Base-by-base conservation (phyloP, 2,888 invertebrate genomes). In the Plebejus melissa region DNA sequence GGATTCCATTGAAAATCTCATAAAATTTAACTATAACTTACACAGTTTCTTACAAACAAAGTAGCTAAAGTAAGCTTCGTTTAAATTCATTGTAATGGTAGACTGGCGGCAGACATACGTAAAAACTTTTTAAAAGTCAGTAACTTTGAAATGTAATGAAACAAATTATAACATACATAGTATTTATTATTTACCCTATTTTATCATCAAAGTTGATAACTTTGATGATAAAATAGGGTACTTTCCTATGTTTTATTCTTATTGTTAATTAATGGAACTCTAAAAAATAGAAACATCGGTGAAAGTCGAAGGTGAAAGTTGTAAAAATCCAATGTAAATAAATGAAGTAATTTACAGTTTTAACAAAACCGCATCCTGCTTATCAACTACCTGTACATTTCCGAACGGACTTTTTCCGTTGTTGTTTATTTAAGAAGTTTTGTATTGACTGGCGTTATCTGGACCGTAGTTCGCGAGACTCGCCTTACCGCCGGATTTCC, bases 361-460 rank as follows among this genome's bases (percentile, higher is more conserved):
- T 32, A 65, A 65, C 22, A 13, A 65, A 65, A 60, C 32, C 65
- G 0, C 32, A 32, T 0, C 65, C 4, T 11, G 32, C 65, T 65
- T 65, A 28, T 28, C 4, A 60, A 28, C 28, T 11, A 28, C 7
- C 22, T 60, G 32, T 65, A 65, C 65, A 65, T 22, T 65, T 36
- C 32, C 32, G 32, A 13, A 65, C 32, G 60, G 65, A 72, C 16
- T 54, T 72, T 71, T 71, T 22, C 57, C 75, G 54, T 5, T 4
- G 58, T 74, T 76, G 69, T 81, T 79, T 78, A 77, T 78, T 77
- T 76, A 69, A 54, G 75, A 78, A 79, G 77, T 78, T 80, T 79
- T 79, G 80, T 81, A 82, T 84, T 82, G 82, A 82, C 79, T 80
- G 80, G 82, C 83, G 65, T 84, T 84, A 85, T 84, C 85, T 81